These are phyloP conservation scores for Hypena proboscidalis DNA, from an alignment of 2,888 invertebrate species.

Conservation along the genomic window DNA sequence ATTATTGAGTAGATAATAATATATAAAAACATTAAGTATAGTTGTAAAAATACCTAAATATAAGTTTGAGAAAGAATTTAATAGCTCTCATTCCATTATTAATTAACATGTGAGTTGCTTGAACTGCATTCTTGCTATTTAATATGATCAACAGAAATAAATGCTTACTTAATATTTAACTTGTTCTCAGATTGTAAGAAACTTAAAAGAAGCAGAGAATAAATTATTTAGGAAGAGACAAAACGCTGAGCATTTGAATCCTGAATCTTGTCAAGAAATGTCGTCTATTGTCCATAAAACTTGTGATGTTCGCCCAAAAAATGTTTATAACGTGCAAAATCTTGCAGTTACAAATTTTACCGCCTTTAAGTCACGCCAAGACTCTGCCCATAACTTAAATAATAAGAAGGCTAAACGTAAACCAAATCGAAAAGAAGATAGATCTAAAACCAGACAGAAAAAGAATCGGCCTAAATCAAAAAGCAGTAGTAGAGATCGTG, in stretches of 20 bases:
- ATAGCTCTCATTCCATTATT: too few relatives aligned
- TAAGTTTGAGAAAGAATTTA: too few relatives aligned
- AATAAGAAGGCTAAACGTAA: not conserved
- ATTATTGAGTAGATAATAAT: too few relatives aligned
- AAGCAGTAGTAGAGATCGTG: not conserved
- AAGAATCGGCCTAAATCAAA: not conserved
- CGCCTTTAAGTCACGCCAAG: conserved; percentile 8
- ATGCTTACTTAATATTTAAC: too few relatives aligned
- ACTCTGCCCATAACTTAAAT: conserved; percentile 8
- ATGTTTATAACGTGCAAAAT: conserved; percentile 26
- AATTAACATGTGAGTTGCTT: too few relatives aligned
- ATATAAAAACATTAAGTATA: too few relatives aligned
- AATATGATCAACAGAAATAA: too few relatives aligned
- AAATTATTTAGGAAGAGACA: conserved; percentile 7
- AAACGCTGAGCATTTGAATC: too few relatives aligned
- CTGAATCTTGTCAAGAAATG: too few relatives aligned
- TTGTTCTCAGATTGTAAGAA: not conserved
- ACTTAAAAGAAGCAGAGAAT: not conserved
- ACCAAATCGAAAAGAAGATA: conserved; percentile 6
- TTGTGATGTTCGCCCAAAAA: conserved; percentile 28
- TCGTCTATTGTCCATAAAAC: too few relatives aligned
- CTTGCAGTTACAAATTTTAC: conserved; percentile 8
- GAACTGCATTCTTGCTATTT: too few relatives aligned
- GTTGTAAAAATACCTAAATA: too few relatives aligned
- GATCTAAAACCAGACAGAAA: conserved; percentile 5